Evolutionary conservation across 2,113 vertebrate species (phyloP).

Genomic region (Microtus montanus): DNA sequence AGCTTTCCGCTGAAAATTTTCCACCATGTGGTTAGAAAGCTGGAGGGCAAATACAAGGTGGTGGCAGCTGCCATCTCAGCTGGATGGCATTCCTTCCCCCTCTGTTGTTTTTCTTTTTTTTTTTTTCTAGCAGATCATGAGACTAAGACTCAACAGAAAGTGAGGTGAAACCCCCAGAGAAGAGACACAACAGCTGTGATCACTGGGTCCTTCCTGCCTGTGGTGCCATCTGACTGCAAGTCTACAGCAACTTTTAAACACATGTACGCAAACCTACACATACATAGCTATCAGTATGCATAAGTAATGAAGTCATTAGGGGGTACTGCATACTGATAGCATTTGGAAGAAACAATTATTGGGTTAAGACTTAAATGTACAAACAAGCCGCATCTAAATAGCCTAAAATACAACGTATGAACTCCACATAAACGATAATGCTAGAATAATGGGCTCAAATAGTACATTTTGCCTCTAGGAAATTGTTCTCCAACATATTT

Average conservation of each 20-base stretch:
- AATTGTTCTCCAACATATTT: slow-evolving; percentile 56
- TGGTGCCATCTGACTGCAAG: not conserved
- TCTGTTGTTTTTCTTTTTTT: not conserved
- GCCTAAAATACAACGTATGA: slow-evolving; percentile 41
- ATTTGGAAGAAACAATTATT: slow-evolving; percentile 60
- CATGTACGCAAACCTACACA: not conserved
- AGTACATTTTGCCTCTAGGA: slow-evolving; percentile 59
- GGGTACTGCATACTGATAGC: not conserved
- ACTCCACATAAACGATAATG: slow-evolving; percentile 58
- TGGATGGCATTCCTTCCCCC: not conserved
- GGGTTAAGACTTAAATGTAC: slow-evolving; percentile 52
- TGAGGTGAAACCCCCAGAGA: slow-evolving; percentile 50
- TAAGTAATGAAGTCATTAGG: slow-evolving; percentile 9
- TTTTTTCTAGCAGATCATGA: slow-evolving; percentile 45
- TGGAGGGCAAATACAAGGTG: slow-evolving; percentile 53
- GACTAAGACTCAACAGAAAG: slow-evolving; percentile 39
- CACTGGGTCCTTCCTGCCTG: not conserved
- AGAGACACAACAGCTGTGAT: slow-evolving; percentile 61
- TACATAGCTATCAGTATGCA: not conserved
- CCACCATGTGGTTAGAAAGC: slow-evolving; percentile 65
- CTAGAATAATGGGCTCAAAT: slow-evolving; percentile 60
- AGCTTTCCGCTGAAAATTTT: slow-evolving; percentile 65
- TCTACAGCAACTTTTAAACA: not conserved
- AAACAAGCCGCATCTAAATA: slow-evolving; percentile 49
- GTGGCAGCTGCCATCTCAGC: slow-evolving; percentile 70